Base-by-base conservation (phyloP, 2,888 invertebrate species). In the Leucophora obtusa region DNA sequence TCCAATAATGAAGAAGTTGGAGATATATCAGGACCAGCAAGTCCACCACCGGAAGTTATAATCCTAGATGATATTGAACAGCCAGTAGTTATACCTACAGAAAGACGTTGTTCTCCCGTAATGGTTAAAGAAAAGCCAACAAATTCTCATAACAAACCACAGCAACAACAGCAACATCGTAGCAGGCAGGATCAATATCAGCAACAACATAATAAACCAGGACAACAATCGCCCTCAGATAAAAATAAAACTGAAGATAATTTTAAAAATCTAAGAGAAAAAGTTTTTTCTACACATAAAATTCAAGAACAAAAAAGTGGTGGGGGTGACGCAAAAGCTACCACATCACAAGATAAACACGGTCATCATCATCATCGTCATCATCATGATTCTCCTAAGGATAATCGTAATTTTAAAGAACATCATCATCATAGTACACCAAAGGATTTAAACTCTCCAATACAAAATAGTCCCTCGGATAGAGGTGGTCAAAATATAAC, bases 61-160 rank as follows among this genome's bases (percentile, higher is more conserved):
- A 78, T 7, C 4, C 3, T 72, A 11, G 58, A 58, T 51, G 76
- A 74, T 24, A 53, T 83, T 10, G 84, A 85, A 17, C 78, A 79
- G n/a, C 84, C 84, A 6, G 79, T 85, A 9, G 86, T 83, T 38
- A 86, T 86, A 79, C 86, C 86, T 0, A 86, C 85, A 4, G 86
- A 86, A 77, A 79, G 86, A 1, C 83, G 83, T 35, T 59, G 75
- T 4, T 86, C 86, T 7, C 85, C 84, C 4, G 7, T 83, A 24
- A 47, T 35, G 18, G 15, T 51, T 51, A 70, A 82, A 21, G 35
- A 68, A n/a, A 35, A 15, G 6, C 8, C 11, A 51, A 69, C 58
- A 58, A 8, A 18, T 54, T 24, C 47, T 2, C 0, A 15, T 11
- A 11, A n/a, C 15, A 65, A 66, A 38, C 21, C 28, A 9, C 35